Percentiles rank a stretch among this genome's conserved stretches.
Conservation (phyloP, 2,113 vertebrate species). For the Microtus pennsylvanicus region DNA sequence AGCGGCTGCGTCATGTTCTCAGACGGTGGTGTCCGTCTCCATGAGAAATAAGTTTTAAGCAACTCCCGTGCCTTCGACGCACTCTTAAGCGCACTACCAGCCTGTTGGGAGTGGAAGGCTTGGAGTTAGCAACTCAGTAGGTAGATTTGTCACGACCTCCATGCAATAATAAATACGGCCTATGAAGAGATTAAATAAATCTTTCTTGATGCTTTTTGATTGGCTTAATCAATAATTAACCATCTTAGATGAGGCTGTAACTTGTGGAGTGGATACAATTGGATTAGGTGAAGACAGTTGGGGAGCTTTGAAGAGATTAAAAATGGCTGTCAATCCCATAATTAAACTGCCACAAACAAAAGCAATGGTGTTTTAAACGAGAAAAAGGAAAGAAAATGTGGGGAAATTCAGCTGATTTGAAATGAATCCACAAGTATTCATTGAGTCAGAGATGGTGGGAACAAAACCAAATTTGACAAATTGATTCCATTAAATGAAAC, state of each 20-base stretch:
- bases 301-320: conserved; percentile 98
- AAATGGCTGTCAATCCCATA: conserved; percentile 96
- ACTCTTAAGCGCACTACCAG: neutral
- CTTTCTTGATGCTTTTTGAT: conserved; percentile 90
- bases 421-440: conserved; percentile 85
- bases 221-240: conserved; percentile 93
- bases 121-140: conserved; percentile 49
- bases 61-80: neutral
- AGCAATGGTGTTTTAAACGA: conserved; percentile 80
- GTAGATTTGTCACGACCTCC: conserved; percentile 83
- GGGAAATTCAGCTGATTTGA: conserved; percentile 80
- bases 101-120: neutral
- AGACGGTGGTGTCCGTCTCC: neutral
- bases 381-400: conserved; percentile 39
- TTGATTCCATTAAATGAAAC: conserved; percentile 76
- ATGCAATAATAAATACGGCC: conserved; percentile 85
- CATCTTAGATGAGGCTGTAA: conserved; percentile 90
- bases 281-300: conserved; percentile 94
- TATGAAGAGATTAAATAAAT: conserved; percentile 87
- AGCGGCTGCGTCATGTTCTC: neutral
- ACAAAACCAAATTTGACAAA: conserved; percentile 77
- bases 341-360: conserved; percentile 94
- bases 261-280: conserved; percentile 97
- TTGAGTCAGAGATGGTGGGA: conserved; percentile 76
- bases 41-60: conserved; percentile 1